phyloP scores from a whole-genome alignment of 2,888 invertebrate genomes.

The Automeris io region DNA sequence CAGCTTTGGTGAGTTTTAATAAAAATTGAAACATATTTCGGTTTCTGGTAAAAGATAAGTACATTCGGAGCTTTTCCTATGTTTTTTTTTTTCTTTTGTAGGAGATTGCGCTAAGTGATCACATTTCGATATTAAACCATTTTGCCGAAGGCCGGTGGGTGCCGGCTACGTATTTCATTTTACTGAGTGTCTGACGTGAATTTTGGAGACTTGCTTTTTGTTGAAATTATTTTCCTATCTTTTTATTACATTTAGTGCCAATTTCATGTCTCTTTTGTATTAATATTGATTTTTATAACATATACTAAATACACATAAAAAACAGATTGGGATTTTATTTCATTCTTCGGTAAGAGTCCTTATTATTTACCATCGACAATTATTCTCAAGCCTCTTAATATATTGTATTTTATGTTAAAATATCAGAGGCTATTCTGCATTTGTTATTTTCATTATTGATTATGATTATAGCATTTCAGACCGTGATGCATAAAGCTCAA shows the following conservation, averaged over 20 bases:
- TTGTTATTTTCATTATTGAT: too few relatives aligned
- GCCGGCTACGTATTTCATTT: conserved; percentile 75
- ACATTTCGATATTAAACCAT: conserved; percentile 78
- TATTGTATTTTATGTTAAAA: too few relatives aligned
- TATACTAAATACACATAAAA: neutral
- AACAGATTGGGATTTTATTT: too few relatives aligned
- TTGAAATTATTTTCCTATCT: conserved; percentile 68
- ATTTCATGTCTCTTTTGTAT: conserved; percentile 43
- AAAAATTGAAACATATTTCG: conserved; percentile 67
- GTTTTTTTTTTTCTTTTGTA: conserved; percentile 70
- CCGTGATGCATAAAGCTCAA: too few relatives aligned
- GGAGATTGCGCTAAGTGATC: conserved; percentile 77
- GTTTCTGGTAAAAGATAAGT: conserved; percentile 67
- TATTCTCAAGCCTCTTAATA: too few relatives aligned
- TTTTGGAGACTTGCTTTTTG: conserved; percentile 72
- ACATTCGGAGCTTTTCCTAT: conserved; percentile 57
- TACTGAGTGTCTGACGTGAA: conserved; percentile 74
- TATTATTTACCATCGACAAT: too few relatives aligned
- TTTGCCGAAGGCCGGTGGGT: conserved; percentile 71
- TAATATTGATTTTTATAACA: conserved; percentile 16
- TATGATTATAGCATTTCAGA: too few relatives aligned
- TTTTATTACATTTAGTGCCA: conserved; percentile 61
- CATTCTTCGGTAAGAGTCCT: too few relatives aligned
- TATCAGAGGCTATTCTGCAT: too few relatives aligned
- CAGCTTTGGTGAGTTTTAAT: conserved; percentile 46